Base-by-base conservation (phyloP, 2,113 vertebrate genomes). In the Puffinus mauretanicus region DNA sequence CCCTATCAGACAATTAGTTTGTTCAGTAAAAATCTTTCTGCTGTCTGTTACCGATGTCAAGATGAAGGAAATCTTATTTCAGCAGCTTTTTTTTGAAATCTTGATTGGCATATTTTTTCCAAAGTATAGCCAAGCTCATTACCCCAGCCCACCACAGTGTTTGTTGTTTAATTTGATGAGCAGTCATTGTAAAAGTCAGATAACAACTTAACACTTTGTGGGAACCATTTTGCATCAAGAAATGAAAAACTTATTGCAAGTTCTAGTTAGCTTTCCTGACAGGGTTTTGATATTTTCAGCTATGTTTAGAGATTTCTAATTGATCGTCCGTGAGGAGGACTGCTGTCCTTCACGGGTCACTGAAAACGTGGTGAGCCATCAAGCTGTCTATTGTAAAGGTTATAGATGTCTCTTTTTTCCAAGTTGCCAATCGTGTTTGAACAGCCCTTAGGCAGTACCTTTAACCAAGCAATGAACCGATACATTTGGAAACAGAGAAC, bases 311-410 rank as follows among this genome's bases (percentile, higher is more conserved):
- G 66, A 78, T 86, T 82, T 76, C 64, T 88, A 21, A 88, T 82
- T 88, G 75, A 92, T 88, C 3, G 1, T 32, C 47, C 69, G 20
- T 42, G 78, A 91, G 46, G 19, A 81, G 40, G 81, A 77, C 42
- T 71, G 73, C 55, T 88, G 75, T 93, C 93, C 92, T 96, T 96
- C 86, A 88, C 3, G 46, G 86, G 65, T 94, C 83, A 84, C 40
- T 94, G 93, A 54, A 80, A 96, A 61, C 51, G 75, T 30, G 9
- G 42, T 61, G 70, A 93, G 84, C 60, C 42, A 67, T 91, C 80
- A 60, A 58, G 69, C 52, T 87, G 52, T 52, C 76, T 90, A 3
- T 92, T 92, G 70, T 76, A 81, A 66, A 88, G 85, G 89, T 84
- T 82, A 61, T 46, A 87, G 67, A 42, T 60, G 44, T 78, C 29